phyloP scores from a whole-genome alignment of 2,113 vertebrate species.

The Labeo rohita region DNA sequence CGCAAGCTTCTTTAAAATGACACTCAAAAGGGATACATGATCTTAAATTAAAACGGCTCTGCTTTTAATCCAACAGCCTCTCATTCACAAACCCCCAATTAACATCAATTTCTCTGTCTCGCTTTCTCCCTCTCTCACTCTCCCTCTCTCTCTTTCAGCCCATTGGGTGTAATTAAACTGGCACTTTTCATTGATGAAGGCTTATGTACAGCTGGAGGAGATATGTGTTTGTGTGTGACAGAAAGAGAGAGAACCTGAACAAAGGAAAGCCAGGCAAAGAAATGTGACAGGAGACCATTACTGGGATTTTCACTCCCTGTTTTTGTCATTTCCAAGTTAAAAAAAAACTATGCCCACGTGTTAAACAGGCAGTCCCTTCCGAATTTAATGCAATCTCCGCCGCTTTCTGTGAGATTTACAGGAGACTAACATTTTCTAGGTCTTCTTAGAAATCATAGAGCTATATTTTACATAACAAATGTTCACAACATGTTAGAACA shows the following conservation, averaged over 20 bases:
- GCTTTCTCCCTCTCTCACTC: conserved; percentile 9
- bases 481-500: neutral
- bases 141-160: conserved; percentile 20
- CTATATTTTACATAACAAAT: neutral
- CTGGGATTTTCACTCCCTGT: neutral
- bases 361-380: neutral
- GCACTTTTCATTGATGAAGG: conserved; percentile 56
- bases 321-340: neutral
- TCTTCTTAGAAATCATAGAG: neutral
- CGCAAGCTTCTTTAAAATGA: conserved; percentile 43
- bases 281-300: neutral
- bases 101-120: conserved; percentile 47
- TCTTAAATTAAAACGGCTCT: conserved; percentile 54
- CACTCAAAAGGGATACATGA: conserved; percentile 50
- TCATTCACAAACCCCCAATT: conserved; percentile 55
- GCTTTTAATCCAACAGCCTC: conserved; percentile 50
- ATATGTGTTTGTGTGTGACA: conserved; percentile 43
- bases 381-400: neutral
- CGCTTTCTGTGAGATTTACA: neutral
- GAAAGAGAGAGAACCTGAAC: conserved; percentile 10
- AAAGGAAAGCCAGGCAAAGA: conserved; percentile 4
- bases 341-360: neutral
- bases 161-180: conserved; percentile 61
- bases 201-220: conserved; percentile 49
- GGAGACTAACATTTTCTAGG: neutral